phyloP scores from a whole-genome alignment of 2,113 vertebrate species.

The Campylomormyrus tamandua region DNA sequence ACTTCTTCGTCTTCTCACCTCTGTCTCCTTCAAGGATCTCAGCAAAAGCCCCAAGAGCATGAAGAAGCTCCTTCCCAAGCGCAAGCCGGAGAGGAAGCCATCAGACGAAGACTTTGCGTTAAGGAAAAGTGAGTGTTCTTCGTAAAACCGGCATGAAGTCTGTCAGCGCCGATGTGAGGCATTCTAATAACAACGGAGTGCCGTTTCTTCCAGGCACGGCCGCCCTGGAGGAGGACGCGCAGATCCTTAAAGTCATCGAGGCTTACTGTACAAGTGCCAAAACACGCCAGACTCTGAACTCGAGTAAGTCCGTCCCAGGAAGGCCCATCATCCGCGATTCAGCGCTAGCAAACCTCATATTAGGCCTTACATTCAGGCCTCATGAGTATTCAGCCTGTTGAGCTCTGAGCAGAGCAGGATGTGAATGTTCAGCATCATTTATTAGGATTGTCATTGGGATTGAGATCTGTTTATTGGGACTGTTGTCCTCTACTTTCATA shows the following conservation, averaged over 20 bases:
- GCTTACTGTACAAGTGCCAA: slow-evolving; percentile 98
- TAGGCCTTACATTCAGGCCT: neutral
- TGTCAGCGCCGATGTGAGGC: neutral
- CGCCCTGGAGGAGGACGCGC: slow-evolving; percentile 94
- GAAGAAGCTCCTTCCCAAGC: slow-evolving; percentile 96
- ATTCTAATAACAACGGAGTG: neutral
- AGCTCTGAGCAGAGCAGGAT: neutral
- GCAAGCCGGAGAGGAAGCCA: slow-evolving; percentile 91
- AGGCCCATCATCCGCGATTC: neutral
- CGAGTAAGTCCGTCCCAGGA: slow-evolving; percentile 75
- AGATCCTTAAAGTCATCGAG: slow-evolving; percentile 97
- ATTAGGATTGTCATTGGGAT: neutral
- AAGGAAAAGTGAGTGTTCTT: slow-evolving; percentile 80
- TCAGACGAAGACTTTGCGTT: slow-evolving; percentile 94
- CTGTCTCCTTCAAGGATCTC: slow-evolving; percentile 66
- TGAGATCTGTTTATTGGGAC: neutral
- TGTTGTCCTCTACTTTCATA: neutral
- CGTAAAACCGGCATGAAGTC: neutral
- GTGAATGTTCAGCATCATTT: neutral
- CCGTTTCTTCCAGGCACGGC: slow-evolving; percentile 73
- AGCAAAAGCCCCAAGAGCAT: slow-evolving; percentile 99
- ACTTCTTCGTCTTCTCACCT: neutral
- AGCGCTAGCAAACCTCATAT: neutral
- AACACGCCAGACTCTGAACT: slow-evolving; percentile 95
- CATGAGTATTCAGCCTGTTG: neutral